A percentile compares a stretch with the other conserved stretches of the same genome.
These are phyloP conservation scores for Acleris cristana DNA, from an alignment of 2,888 invertebrate species.

Conservation along the genomic window DNA sequence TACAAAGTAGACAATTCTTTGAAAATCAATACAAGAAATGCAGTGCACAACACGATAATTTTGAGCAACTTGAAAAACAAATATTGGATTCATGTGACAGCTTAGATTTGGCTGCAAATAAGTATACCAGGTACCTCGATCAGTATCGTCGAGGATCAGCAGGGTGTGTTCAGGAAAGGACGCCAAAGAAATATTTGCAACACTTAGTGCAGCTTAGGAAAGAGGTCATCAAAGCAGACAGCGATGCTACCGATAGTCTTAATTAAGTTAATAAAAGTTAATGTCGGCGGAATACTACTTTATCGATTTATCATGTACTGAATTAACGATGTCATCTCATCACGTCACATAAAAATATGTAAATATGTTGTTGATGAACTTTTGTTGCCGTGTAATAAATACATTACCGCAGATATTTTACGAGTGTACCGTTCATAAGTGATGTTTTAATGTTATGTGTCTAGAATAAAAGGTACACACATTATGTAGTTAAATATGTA, in stretches of 20 bases:
- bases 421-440: not conserved
- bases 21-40: conserved; percentile 47
- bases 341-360: not conserved
- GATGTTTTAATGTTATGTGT: conserved; percentile 11
- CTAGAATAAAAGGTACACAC: conserved; percentile 11
- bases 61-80: conserved; percentile 58
- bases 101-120: conserved; percentile 60
- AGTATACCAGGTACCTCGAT: conserved; percentile 62
- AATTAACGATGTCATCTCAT: too few relatives aligned
- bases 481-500: conserved; percentile 13
- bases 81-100: conserved; percentile 63
- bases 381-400: not conserved
- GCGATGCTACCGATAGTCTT: conserved; percentile 62
- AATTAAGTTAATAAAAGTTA: not conserved
- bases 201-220: conserved; percentile 83
- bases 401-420: not conserved
- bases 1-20: conserved; percentile 46
- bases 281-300: too few relatives aligned
- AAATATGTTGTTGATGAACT: not conserved
- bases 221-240: conserved; percentile 80
- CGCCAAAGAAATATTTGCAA: conserved; percentile 83
- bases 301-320: too few relatives aligned
- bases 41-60: conserved; percentile 42
- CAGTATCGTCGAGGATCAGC: conserved; percentile 44
- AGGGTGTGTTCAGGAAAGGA: conserved; percentile 44